These are phyloP conservation scores for Coenonympha arcania DNA, from an alignment of 2,888 invertebrate genomes.

Conservation along the genomic window DNA sequence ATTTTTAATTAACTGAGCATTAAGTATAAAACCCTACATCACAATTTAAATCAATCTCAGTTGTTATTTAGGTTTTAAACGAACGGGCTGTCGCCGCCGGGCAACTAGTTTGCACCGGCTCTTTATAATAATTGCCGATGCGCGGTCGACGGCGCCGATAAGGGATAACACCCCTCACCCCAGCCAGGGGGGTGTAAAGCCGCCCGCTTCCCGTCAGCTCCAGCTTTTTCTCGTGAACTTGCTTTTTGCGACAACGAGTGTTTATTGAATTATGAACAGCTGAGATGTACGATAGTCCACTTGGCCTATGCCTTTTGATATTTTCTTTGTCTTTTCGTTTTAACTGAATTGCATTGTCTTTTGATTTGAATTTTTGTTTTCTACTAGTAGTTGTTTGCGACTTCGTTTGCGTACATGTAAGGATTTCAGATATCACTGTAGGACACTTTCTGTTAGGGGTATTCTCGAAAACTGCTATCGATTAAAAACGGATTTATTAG, in stretches of 20 bases:
- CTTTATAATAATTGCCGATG: slow-evolving; percentile 65
- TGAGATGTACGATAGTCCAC: slow-evolving; percentile 48
- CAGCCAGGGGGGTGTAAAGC: slow-evolving; percentile 29
- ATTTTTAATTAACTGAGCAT: not conserved
- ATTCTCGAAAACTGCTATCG: no score
- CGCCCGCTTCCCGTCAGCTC: slow-evolving; percentile 32
- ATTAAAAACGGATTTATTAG: no score
- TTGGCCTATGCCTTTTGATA: slow-evolving; percentile 19
- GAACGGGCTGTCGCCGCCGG: not conserved
- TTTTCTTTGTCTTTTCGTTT: not conserved
- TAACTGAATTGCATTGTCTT: not conserved
- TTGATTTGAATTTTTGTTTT: no score
- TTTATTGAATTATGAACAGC: slow-evolving; percentile 69
- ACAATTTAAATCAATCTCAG: slow-evolving; percentile 3
- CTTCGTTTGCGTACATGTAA: no score
- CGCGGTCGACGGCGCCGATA: slow-evolving; percentile 61
- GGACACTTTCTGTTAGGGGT: no score
- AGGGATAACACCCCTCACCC: slow-evolving; percentile 51
- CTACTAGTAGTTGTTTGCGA: no score
- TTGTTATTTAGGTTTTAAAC: slow-evolving; percentile 15
- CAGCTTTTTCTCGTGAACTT: slow-evolving; percentile 61
- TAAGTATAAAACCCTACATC: not conserved
- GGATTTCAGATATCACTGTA: no score
- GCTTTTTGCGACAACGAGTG: slow-evolving; percentile 56
- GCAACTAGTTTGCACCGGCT: slow-evolving; percentile 45